Evolutionary conservation across 2,888 invertebrate genomes (phyloP).

Genomic region (Campoplex capitator): DNA sequence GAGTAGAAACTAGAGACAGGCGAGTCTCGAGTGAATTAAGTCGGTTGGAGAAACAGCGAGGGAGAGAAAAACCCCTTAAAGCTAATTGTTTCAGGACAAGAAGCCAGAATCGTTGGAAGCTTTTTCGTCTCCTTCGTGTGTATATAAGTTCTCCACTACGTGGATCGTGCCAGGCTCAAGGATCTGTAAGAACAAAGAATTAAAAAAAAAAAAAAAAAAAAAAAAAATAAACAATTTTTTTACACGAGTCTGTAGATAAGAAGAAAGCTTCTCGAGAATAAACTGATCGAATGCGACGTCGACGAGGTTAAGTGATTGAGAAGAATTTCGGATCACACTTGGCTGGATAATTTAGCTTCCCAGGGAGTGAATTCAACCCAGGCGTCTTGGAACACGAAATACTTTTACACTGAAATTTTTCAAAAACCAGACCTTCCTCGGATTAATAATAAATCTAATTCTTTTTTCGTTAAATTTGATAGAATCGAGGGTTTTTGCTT

Average conservation of each 20-base stretch:
- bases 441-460: background rate
- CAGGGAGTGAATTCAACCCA: background rate
- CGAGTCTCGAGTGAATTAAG: slow-evolving; percentile 18
- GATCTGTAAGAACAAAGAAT: background rate
- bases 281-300: slow-evolving; percentile 31
- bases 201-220: background rate
- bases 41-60: background rate
- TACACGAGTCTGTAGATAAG: background rate
- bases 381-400: background rate
- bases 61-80: background rate
- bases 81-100: slow-evolving; percentile 23
- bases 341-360: slow-evolving; percentile 6
- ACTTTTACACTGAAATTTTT: too few species aligned
- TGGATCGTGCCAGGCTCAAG: background rate
- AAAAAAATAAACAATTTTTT: too few species aligned
- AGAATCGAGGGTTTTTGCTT: too few species aligned
- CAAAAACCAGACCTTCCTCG: too few species aligned
- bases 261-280: background rate
- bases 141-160: background rate
- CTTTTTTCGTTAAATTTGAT: too few species aligned
- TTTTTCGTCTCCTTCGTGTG: background rate
- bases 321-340: slow-evolving; percentile 5
- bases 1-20: background rate
- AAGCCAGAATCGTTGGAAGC: background rate
- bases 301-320: slow-evolving; percentile 15